phyloP scores from a whole-genome alignment of 2,113 vertebrate species.

The Nycticorax nycticorax region DNA sequence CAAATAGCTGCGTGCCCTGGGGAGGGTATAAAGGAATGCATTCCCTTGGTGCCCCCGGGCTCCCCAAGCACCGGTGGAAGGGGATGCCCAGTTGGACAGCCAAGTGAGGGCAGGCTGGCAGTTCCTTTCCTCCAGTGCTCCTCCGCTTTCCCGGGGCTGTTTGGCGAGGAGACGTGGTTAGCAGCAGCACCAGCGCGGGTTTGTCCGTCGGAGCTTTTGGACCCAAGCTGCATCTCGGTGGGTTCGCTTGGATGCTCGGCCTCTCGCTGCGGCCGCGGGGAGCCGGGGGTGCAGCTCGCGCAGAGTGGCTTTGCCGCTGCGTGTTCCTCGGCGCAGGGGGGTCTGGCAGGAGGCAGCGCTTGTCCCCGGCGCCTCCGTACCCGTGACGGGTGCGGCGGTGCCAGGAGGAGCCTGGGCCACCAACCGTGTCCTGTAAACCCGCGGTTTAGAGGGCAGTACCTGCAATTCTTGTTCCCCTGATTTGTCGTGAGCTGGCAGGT shows the following conservation, averaged over 20 bases:
- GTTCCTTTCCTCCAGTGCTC: not conserved
- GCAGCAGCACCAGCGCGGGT: too few relatives aligned
- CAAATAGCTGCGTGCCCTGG: not conserved
- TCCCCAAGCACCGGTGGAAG: not conserved
- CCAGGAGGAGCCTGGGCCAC: not conserved
- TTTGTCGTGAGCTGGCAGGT: not conserved
- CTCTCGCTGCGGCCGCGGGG: rapidly evolving
- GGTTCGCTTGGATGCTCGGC: rapidly evolving
- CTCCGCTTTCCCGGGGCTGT: not conserved
- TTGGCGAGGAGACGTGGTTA: not conserved
- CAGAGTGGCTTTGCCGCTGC: not conserved
- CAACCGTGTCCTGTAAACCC: rapidly evolving
- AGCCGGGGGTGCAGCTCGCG: not conserved
- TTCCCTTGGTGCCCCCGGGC: not conserved
- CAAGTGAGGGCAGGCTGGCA: not conserved
- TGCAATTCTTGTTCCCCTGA: not conserved
- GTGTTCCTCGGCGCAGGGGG: not conserved
- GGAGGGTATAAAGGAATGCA: not conserved
- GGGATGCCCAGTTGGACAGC: not conserved
- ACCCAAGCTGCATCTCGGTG: not conserved
- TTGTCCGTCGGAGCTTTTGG: not conserved
- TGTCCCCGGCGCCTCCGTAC: not conserved
- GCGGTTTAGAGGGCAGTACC: not conserved
- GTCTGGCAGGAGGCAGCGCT: not conserved
- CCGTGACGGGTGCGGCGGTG: not conserved